Evolutionary conservation across 2,797 vertebrate genomes (phyloP).

Genomic region (Sebastes kiyomatsui): DNA sequence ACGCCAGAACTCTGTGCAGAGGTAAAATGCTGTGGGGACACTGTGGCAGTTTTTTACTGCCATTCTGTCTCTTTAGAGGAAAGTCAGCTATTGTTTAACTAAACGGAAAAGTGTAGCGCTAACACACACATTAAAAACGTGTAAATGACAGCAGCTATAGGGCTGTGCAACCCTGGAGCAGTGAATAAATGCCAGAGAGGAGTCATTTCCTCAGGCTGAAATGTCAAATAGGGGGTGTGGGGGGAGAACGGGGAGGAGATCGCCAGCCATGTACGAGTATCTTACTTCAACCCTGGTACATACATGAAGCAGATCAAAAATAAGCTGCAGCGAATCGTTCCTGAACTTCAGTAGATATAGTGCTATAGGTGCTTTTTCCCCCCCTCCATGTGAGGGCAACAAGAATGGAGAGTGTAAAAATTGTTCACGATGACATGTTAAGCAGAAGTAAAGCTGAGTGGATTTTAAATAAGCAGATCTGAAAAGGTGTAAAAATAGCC

Average conservation of each 20-base stretch:
- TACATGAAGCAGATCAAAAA: slow-evolving; percentile 37
- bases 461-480: background rate
- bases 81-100: slow-evolving; percentile 64
- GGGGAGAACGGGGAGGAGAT: slow-evolving; percentile 23
- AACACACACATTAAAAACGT: slow-evolving; percentile 60
- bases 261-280: slow-evolving; percentile 35
- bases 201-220: slow-evolving; percentile 78
- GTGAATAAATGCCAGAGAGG: slow-evolving; percentile 79
- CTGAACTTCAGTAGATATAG: background rate
- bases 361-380: background rate
- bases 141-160: slow-evolving; percentile 78
- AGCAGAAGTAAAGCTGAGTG: background rate
- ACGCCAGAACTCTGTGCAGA: slow-evolving; percentile 17
- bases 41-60: slow-evolving; percentile 32
- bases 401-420: background rate
- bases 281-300: slow-evolving; percentile 38
- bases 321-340: slow-evolving; percentile 18
- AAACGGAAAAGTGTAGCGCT: slow-evolving; percentile 49
- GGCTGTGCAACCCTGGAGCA: slow-evolving; percentile 67
- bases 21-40: slow-evolving; percentile 57
- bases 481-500: slow-evolving; percentile 9
- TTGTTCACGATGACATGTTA: background rate
- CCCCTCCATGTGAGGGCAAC: background rate
- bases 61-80: slow-evolving; percentile 53
- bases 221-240: slow-evolving; percentile 69